These are phyloP conservation scores for Psilopogon haemacephalus DNA, from an alignment of 2,113 vertebrate species.

Conservation along the genomic window DNA sequence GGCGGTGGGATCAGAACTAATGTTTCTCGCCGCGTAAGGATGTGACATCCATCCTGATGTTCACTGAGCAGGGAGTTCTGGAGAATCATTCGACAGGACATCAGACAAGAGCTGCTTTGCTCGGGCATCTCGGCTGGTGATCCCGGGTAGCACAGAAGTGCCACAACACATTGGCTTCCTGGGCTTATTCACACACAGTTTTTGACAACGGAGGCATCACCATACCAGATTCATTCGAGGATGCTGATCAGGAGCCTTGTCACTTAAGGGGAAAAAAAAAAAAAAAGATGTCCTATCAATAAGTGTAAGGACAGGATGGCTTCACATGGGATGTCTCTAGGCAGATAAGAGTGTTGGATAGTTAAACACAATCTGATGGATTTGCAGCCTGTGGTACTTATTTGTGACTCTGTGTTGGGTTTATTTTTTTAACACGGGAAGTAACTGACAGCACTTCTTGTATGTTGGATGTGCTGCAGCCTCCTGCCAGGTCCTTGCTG, in stretches of 20 bases:
- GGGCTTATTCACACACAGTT: not conserved
- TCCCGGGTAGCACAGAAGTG: not conserved
- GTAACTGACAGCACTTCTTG: not conserved
- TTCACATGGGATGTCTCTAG: not conserved
- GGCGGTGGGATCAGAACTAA: not conserved
- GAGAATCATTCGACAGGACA: slow-evolving; percentile 5
- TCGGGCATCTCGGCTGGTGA: not conserved
- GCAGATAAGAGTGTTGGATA: not conserved
- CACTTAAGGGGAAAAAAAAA: too few relatives aligned
- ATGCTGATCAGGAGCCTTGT: not conserved
- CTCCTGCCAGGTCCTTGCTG: not conserved
- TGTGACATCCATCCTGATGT: slow-evolving; percentile 3
- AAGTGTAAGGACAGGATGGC: not conserved
- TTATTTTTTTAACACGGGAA: not conserved
- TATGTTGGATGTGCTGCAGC: not conserved
- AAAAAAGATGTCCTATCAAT: not conserved
- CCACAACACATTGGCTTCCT: not conserved
- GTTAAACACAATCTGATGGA: not conserved
- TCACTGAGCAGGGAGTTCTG: not conserved
- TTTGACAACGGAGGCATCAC: slow-evolving; percentile 6
- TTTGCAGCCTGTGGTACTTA: not conserved
- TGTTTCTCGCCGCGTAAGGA: not conserved
- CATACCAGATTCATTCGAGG: not conserved
- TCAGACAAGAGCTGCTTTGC: not conserved
- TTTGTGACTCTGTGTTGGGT: not conserved